Conservation (phyloP, 2,888 invertebrate species). For the Andrena camellia region DNA sequence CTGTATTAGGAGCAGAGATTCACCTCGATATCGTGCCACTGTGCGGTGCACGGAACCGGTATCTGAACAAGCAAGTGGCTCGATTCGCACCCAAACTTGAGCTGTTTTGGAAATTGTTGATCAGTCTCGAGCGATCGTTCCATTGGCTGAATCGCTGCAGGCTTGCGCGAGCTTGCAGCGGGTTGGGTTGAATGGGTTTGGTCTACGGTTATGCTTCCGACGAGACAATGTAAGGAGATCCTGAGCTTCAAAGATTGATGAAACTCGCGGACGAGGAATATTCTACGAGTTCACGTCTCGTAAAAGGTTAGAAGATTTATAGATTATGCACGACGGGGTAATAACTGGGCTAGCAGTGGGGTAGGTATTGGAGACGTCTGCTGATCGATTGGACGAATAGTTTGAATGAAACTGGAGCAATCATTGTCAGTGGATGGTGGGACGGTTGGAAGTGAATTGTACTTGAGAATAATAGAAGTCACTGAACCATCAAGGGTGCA, state of each 20-base stretch:
- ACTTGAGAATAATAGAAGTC: background rate
- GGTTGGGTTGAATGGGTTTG: background rate
- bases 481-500: background rate
- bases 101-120: conserved; percentile 37
- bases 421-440: too few relatives aligned
- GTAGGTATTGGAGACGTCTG: too few relatives aligned
- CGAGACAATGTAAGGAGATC: background rate
- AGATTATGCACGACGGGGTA: too few relatives aligned
- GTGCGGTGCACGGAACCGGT: conserved; percentile 30
- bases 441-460: too few relatives aligned
- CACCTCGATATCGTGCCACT: conserved; percentile 27
- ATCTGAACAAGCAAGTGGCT: conserved; percentile 30
- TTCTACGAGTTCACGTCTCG: background rate
- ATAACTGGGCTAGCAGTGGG: too few relatives aligned
- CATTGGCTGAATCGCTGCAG: conserved; percentile 1
- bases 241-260: background rate
- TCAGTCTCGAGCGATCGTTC: conserved; percentile 27
- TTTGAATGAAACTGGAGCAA: too few relatives aligned
- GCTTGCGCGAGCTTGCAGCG: conserved; percentile 4
- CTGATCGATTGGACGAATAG: too few relatives aligned
- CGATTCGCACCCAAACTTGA: conserved; percentile 30
- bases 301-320: too few relatives aligned
- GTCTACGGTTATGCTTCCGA: background rate
- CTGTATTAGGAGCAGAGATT: conserved; percentile 45
- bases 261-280: background rate